A percentile compares a stretch with the other conserved stretches of the same genome.
Evolutionary conservation across 2,888 invertebrate genomes (phyloP).

Genomic region (Meganola albula): DNA sequence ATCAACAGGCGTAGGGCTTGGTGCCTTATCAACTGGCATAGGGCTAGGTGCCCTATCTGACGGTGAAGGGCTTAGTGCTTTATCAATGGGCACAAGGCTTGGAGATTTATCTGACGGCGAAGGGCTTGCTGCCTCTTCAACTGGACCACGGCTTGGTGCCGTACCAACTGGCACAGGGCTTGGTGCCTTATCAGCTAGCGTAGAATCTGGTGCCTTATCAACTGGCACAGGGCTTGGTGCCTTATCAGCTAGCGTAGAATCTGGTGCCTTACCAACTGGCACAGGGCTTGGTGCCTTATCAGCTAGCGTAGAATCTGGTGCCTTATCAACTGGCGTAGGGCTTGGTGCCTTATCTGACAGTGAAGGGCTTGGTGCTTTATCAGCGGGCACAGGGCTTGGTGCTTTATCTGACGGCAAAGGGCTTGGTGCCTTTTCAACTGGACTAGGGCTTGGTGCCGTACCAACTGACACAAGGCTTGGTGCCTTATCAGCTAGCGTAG

Average conservation of each 20-base stretch:
- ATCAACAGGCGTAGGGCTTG: constrained; percentile 3
- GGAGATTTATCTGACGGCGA: constrained; percentile 4
- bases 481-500: too few relatives aligned
- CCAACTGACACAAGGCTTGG: too few relatives aligned
- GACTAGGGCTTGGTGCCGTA: constrained; percentile 1
- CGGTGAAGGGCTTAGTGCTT: constrained; percentile 8
- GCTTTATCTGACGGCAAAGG: background rate
- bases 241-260: constrained; percentile 1
- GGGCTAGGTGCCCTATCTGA: constrained; percentile 1
- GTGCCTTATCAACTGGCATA: constrained; percentile 2
- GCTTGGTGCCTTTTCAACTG: constrained; percentile 6
- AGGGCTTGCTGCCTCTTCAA: background rate
- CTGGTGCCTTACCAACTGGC: constrained; percentile 7
- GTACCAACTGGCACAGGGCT: constrained; percentile 3
- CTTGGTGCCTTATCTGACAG: too few relatives aligned
- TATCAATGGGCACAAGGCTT: constrained; percentile 1
- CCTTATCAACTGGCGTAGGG: constrained; percentile 1
- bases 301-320: constrained; percentile 3
- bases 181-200: constrained; percentile 1
- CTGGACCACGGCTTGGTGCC: constrained; percentile 3
- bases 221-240: constrained; percentile 4
- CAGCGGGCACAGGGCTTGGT: too few relatives aligned
- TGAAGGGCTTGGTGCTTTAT: too few relatives aligned
- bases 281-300: constrained; percentile 10
- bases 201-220: background rate